phyloP scores from a whole-genome alignment of 2,113 vertebrate species.

The Lagopus leucura region DNA sequence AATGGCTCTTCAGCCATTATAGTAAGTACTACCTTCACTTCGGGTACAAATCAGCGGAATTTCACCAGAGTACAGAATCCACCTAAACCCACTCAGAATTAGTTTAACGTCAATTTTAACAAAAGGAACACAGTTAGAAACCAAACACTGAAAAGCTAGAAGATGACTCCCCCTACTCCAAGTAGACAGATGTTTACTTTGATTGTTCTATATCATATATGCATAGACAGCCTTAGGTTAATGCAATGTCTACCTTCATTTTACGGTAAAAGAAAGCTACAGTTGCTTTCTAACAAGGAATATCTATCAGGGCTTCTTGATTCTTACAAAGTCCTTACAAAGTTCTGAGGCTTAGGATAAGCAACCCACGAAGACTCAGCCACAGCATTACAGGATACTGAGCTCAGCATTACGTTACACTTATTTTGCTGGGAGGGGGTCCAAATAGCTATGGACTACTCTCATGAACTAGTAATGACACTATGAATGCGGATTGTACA shows the following conservation, averaged over 20 bases:
- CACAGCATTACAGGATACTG: not conserved
- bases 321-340: not conserved
- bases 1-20: not conserved
- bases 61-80: not conserved
- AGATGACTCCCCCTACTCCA: not conserved
- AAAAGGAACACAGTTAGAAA: not conserved
- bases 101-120: not conserved
- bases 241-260: not conserved
- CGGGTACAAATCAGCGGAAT: not conserved
- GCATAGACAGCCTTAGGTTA: not conserved
- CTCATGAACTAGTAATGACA: not conserved
- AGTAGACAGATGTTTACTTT: not conserved
- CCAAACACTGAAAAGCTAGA: not conserved
- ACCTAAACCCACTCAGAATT: not conserved
- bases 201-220: rapidly evolving
- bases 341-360: not conserved
- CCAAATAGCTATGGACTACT: rapidly evolving
- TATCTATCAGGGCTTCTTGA: not conserved
- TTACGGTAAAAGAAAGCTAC: not conserved
- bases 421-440: not conserved
- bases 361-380: not conserved
- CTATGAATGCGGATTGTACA: rapidly evolving
- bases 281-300: not conserved
- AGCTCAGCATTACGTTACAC: rapidly evolving
- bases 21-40: rapidly evolving